These are phyloP conservation scores for Lepidurus arcticus DNA, from an alignment of 1,140 invertebrate genomes.

Conservation along the genomic window DNA sequence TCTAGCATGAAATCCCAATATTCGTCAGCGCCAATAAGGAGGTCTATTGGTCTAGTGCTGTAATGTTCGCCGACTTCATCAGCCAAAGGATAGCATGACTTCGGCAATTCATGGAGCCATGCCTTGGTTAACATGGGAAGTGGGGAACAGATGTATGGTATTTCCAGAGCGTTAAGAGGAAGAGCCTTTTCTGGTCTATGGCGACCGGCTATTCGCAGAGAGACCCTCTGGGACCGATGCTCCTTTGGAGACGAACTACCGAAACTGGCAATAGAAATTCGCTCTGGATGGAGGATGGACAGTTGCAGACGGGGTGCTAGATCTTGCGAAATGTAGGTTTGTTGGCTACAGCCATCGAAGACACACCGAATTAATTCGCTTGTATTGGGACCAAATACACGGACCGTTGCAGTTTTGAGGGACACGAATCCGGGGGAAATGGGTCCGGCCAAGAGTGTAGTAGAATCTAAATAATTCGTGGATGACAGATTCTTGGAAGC, in stretches of 20 bases:
- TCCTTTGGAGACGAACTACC: neutral
- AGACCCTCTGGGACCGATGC: neutral
- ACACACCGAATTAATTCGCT: neutral
- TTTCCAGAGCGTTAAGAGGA: neutral
- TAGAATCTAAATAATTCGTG: neutral
- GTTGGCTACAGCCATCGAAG: neutral
- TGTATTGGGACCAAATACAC: too few relatives aligned
- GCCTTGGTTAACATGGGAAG: neutral
- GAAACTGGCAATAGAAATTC: neutral
- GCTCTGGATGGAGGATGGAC: neutral
- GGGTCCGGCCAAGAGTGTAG: neutral
- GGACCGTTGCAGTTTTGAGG: neutral
- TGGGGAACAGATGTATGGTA: neutral
- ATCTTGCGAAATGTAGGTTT: neutral
- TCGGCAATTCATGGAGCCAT: neutral
- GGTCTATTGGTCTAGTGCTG: conserved; percentile 1
- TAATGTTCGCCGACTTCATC: neutral
- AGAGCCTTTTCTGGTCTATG: neutral
- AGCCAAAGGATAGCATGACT: neutral
- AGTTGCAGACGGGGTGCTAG: neutral
- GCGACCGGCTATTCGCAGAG: neutral
- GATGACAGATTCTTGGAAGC: neutral
- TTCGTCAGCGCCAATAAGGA: neutral
- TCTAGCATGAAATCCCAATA: neutral
- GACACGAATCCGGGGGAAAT: neutral